Evolutionary conservation across 2,113 vertebrate species (phyloP), one percentile per base, ranked within the genome.

Genomic region (Leptosomus discolor): DNA sequence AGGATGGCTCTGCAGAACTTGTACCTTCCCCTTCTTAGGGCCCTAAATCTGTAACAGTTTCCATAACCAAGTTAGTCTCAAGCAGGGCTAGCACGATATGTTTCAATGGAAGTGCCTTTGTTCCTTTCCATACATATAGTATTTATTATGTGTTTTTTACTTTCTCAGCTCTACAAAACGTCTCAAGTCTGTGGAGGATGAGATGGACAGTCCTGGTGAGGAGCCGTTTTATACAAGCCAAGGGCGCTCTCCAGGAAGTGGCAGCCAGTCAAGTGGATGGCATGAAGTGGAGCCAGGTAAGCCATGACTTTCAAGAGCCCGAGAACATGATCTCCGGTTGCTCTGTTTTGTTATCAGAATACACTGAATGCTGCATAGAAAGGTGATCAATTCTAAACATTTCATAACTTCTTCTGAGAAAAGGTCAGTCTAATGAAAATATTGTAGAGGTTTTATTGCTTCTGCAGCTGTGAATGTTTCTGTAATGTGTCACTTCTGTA

Each of bases 141-240:
- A 63, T 58, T 90, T 65, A 87, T 14, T 4, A 0, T 1, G 34
- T 61, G 18, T 12, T 73, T 89, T n/a, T 73, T 88, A 18, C 48
- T n/a, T 85, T 97, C 96, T 39, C 97, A 99, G 99, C 98, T 99
- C 99, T 93, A 99, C 99, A 56, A 99, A 99, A 98, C 99, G 99
- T 98, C 99, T 99, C 98, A 99, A 99, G 98, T 99, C 99, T 97
- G 99, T 99, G 98, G 99, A 99, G 98, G 99, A 99, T 88, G 99
- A 99, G 90, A 99, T 99, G 99, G 99, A 99, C 98, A 99, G 99
- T 97, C 99, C 99, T 29, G 99, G 99, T 23, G 99, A 99, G 97
- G 99, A 99, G 98, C 99, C 99, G 29, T 99, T 99, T 97, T 99
- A 99, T 98, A 98, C 99, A n/a, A 98, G 99, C 96, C 99, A 99